phyloP scores from a whole-genome alignment of 2,113 vertebrate genomes.

The Lepisosteus osseus region DNA sequence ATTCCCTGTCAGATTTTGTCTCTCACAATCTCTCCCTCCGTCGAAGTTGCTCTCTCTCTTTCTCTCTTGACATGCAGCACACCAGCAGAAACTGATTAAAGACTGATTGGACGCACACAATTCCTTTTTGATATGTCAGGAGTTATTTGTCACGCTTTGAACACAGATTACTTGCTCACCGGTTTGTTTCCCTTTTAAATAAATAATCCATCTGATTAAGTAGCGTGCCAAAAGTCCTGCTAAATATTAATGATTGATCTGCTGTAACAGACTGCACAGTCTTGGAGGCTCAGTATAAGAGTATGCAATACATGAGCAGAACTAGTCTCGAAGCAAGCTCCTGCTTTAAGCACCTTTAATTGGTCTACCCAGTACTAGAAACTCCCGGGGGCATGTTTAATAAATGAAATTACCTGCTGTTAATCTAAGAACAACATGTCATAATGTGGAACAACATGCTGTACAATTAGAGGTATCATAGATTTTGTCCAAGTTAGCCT shows the following conservation, averaged over 20 bases:
- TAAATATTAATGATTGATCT: neutral
- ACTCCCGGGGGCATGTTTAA: neutral
- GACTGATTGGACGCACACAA: no score
- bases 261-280: neutral
- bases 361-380: neutral
- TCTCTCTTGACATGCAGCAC: neutral
- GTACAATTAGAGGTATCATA: neutral
- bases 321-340: neutral
- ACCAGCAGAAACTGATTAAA: no score
- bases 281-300: neutral
- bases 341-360: neutral
- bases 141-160: neutral
- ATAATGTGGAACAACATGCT: neutral
- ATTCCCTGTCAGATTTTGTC: neutral
- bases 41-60: neutral
- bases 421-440: constrained; percentile 5
- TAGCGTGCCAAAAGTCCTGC: neutral
- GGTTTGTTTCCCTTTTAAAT: constrained; percentile 8
- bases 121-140: neutral
- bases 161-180: neutral
- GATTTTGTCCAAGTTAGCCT: constrained; percentile 5
- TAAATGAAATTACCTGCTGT: constrained; percentile 4
- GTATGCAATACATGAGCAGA: neutral
- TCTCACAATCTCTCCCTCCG: neutral
- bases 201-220: constrained; percentile 3